Conservation (phyloP, 2,113 vertebrate genomes). For the Rhineura floridana region DNA sequence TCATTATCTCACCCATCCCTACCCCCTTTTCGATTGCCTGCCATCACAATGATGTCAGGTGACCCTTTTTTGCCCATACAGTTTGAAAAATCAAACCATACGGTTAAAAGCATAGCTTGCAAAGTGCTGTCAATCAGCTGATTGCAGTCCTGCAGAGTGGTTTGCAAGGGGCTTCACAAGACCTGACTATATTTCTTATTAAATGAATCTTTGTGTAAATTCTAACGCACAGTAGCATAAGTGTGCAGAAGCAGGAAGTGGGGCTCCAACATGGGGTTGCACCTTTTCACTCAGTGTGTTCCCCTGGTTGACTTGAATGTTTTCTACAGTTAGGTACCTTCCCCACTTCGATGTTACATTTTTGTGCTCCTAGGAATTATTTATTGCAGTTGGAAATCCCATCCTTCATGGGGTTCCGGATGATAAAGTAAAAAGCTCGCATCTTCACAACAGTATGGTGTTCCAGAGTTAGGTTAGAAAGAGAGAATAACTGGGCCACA, state of each 20-base stretch:
- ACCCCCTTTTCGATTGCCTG: too few relatives aligned
- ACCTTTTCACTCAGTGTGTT: background rate
- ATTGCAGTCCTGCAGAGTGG: too few relatives aligned
- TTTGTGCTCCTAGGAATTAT: background rate
- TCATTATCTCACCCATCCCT: too few relatives aligned
- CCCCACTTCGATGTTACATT: background rate
- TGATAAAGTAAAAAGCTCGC: background rate
- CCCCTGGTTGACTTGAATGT: background rate
- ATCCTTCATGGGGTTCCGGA: background rate
- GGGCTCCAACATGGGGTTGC: too few relatives aligned
- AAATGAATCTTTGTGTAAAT: background rate
- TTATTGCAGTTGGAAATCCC: background rate
- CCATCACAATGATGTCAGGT: too few relatives aligned
- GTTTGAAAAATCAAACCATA: too few relatives aligned
- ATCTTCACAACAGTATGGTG: background rate
- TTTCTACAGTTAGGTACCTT: background rate
- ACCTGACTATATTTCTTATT: background rate
- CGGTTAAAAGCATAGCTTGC: too few relatives aligned
- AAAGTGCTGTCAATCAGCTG: too few relatives aligned
- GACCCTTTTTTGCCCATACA: too few relatives aligned
- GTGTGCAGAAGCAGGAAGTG: background rate
- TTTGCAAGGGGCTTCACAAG: too few relatives aligned
- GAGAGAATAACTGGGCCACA: too few relatives aligned
- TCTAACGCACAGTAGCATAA: too few relatives aligned
- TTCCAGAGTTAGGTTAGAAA: background rate